These are phyloP conservation scores for Neolamprologus ventralis DNA, from an alignment of 2,113 vertebrate species.

Conservation along the genomic window DNA sequence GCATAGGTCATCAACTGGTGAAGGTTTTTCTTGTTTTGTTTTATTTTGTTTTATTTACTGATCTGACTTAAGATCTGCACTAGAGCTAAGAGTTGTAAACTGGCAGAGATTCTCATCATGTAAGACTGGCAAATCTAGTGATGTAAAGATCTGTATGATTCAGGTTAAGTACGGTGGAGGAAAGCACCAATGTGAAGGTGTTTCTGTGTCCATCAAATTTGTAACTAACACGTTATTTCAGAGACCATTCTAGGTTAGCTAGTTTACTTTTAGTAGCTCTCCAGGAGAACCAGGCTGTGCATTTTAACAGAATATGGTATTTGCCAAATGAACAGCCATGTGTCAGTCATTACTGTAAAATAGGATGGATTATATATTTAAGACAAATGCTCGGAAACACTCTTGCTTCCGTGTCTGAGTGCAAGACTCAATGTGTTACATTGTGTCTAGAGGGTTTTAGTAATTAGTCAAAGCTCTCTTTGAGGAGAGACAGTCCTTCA, in stretches of 20 bases:
- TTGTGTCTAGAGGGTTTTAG: conserved; percentile 8
- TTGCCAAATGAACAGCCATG: neutral
- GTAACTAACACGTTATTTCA: neutral
- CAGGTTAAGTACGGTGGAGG: neutral
- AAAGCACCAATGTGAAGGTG: neutral
- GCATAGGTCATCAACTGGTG: neutral
- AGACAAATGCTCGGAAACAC: neutral
- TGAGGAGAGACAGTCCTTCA: conserved; percentile 37
- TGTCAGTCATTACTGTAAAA: neutral
- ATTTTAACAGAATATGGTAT: neutral
- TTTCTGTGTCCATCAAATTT: neutral
- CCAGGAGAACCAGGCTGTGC: neutral
- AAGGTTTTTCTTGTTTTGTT: neutral
- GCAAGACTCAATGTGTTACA: neutral
- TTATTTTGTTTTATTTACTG: neutral
- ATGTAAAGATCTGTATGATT: neutral
- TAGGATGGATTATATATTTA: neutral
- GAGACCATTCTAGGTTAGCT: neutral
- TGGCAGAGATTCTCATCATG: neutral
- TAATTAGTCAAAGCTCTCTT: conserved; percentile 44
- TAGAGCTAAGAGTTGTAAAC: neutral
- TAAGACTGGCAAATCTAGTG: neutral
- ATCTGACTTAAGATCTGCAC: neutral
- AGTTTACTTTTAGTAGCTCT: neutral
- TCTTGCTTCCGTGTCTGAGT: neutral